Evolutionary conservation across 2,797 vertebrate genomes (phyloP), one percentile per base, ranked within the genome.

Genomic region (Atherinosoma microstoma): DNA sequence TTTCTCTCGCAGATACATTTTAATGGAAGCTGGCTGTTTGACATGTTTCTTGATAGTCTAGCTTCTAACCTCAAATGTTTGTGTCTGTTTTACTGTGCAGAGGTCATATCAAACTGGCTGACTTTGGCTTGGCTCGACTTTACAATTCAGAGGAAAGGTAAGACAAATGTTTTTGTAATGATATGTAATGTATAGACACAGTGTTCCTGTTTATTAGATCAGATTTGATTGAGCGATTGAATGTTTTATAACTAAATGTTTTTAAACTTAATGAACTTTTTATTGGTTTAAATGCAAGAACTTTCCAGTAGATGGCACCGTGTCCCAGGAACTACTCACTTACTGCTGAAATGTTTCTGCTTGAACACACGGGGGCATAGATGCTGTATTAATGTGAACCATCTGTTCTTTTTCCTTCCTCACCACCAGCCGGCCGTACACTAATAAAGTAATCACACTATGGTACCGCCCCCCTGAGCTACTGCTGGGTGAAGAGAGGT

Each of bases 381-480:
- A 24, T 62, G 56, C 2, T 68, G 32, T 38, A 3, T 76, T 5
- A 74, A 63, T 13, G 2, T 29, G 0, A 59, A 20, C 13, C 16
- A 9, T 63, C 18, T 12, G 0, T 61, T 24, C 3, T 34, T 18
- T 57, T 10, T 70, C 22, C 61, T 18, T 61, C 34, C 53, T 58
- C 85, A 0, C 38, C 27, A 80, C 20, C 91, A 99, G 98, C 94
- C 98, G 98, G 30, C 98, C 98, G 0, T 99, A 99, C 90, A 99
- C 98, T 81, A 99, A 99, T 85, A 99, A 99, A 95, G 98, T 99
- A 79, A 99, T 99, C 91, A 99, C 98, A n/a, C 91, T 99, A 75
- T 99, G 98, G 98, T 99, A 99, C 92, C 97, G 98, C 27, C 98
- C 98, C 15, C 98, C 98, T 0, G 98, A 99, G 54, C 71, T 94